A percentile compares a stretch with the other conserved stretches of the same genome.
Conservation (phyloP, 2,888 invertebrate species). For the Epiblema foenella region DNA sequence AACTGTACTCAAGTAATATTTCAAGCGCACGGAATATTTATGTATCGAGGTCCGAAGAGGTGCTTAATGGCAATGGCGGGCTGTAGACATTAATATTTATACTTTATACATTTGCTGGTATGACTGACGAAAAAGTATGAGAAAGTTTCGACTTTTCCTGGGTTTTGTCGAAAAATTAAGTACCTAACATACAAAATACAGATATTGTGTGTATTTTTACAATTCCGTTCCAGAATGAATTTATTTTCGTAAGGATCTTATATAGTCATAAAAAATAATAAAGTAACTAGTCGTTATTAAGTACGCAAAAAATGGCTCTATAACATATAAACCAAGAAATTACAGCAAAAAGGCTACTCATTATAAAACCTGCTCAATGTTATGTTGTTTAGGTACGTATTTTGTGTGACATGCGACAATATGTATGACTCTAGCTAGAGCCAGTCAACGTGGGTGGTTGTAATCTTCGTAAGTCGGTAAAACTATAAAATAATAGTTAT, state of each 20-base stretch:
- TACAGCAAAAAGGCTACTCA: too few relatives aligned
- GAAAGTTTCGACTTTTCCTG: neutral
- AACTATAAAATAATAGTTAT: conserved; percentile 4
- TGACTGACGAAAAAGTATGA: neutral
- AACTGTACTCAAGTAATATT: conserved; percentile 24
- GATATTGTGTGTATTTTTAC: too few relatives aligned
- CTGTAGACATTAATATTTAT: conserved; percentile 29
- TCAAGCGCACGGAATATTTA: conserved; percentile 40
- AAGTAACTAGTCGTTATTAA: too few relatives aligned
- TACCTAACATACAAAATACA: too few relatives aligned
- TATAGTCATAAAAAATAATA: too few relatives aligned
- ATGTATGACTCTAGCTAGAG: neutral
- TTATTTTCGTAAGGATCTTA: too few relatives aligned
- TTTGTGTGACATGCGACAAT: neutral
- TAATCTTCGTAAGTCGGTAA: neutral
- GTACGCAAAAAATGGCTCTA: too few relatives aligned
- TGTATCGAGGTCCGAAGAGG: conserved; percentile 32
- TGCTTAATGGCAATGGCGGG: conserved; percentile 12
- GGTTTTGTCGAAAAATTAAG: neutral
- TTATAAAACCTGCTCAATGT: too few relatives aligned
- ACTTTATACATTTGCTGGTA: conserved; percentile 23
- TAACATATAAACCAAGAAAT: too few relatives aligned
- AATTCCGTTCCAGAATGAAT: too few relatives aligned
- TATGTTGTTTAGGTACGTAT: too few relatives aligned
- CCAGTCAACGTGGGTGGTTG: conserved; percentile 5